Base-by-base conservation (phyloP, 1,140 invertebrate genomes). In the Mylabris phalerata region DNA sequence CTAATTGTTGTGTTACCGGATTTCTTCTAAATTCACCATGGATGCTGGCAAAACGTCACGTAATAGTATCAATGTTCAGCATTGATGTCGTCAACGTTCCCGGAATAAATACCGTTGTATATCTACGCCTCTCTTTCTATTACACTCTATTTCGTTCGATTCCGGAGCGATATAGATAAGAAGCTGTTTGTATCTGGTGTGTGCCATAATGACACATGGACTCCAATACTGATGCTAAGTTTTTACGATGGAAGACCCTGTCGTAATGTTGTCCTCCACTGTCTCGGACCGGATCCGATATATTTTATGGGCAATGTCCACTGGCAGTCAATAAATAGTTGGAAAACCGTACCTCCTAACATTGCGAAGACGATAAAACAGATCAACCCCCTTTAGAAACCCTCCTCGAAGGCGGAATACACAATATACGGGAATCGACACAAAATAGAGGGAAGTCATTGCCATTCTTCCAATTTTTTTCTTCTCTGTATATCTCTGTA, bases 301-400 rank as follows among this genome's bases (percentile, higher is more conserved):
- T 69, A 69, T 69, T 67, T 69, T 69, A 69, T 69, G 63, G 67
- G 45, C 67, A 55, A 67, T 69, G 67, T 69, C 67, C 67, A 69
- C 58, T 66, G 61, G 67, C 67, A 69, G 67, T 69, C 65, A 69
- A 69, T 69, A 69, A 69, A 69, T 69, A 69, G 63, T 64, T 25
- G 48, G 45, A 42, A 11, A 42, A 42, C 41, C 41, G 11, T 57
- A 59, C 60, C 63, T 61, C 60, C 42, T 44, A 26, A 38, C 51
- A 32, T 11, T 45, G 26, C 42, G 11, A 19, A 19, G 19, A 19
- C 43, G 52, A 55, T 55, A 55, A 55, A 55, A 39, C 44, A 13
- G 52, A 55, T 55, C 52, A 43, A 46, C 45, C 46, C 52, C 45
- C 42, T 42, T 45, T 50, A 55, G 54, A 11, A 55, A 39, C 13